Percentiles rank a stretch among this genome's conserved stretches.
Evolutionary conservation across 2,888 invertebrate genomes (phyloP).

Genomic region (Lasioglossum pauxillum): DNA sequence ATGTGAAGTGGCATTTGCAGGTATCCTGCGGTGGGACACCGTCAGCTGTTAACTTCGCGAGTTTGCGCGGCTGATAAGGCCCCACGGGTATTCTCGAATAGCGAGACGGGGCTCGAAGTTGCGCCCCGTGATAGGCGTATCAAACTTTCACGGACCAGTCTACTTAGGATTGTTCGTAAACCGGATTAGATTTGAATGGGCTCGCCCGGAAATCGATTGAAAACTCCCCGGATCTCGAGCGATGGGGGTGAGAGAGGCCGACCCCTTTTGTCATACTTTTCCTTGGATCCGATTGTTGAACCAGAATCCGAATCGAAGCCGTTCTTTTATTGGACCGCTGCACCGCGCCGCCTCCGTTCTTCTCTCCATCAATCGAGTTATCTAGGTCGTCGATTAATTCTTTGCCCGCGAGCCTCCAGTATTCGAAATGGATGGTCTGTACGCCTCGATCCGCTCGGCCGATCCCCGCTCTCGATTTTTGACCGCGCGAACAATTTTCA

Average conservation of each 20-base stretch:
- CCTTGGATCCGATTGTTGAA: background rate
- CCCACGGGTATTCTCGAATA: slow-evolving; percentile 51
- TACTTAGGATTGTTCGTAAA: slow-evolving; percentile 53
- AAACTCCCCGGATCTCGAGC: background rate
- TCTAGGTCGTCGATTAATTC: slow-evolving; percentile 17
- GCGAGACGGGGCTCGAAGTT: slow-evolving; percentile 53
- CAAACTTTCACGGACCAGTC: slow-evolving; percentile 47
- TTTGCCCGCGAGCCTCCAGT: background rate
- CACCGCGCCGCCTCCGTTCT: background rate
- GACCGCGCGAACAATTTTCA: slow-evolving; percentile 10
- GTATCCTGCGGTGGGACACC: slow-evolving; percentile 65
- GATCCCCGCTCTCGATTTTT: background rate
- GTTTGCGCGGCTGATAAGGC: slow-evolving; percentile 70
- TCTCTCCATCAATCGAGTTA: background rate
- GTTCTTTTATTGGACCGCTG: slow-evolving; percentile 9
- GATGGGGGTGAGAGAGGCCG: background rate
- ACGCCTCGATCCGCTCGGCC: background rate
- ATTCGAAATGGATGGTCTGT: background rate
- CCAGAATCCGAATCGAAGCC: background rate
- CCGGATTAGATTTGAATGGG: slow-evolving; percentile 53
- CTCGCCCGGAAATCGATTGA: slow-evolving; percentile 23
- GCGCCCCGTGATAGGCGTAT: slow-evolving; percentile 55
- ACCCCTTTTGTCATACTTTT: background rate
- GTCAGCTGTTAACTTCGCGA: slow-evolving; percentile 73
- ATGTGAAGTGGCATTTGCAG: slow-evolving; percentile 64